These are phyloP conservation scores for Caenorhabditis sulstoni DNA, from an alignment of 2,888 invertebrate species.

Conservation along the genomic window DNA sequence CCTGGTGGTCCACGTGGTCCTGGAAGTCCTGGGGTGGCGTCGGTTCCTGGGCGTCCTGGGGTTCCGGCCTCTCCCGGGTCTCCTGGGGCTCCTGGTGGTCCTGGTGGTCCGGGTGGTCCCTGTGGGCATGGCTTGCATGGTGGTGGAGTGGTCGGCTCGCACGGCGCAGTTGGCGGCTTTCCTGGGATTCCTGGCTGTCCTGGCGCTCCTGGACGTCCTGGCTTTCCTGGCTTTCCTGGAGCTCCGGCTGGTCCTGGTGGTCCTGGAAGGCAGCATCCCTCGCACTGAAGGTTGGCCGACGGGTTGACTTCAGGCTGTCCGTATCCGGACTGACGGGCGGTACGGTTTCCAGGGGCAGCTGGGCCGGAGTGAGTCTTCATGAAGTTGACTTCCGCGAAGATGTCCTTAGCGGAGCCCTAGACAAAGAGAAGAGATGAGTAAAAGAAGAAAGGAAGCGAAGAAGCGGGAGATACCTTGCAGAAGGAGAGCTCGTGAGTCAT, in stretches of 20 bases:
- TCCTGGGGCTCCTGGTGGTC: constrained; percentile 76
- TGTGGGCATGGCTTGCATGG: constrained; percentile 74
- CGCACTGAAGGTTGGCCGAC: constrained; percentile 70
- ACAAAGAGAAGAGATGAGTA: constrained; percentile 27
- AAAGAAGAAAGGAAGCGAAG: constrained; percentile 3
- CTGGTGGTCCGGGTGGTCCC: constrained; percentile 71
- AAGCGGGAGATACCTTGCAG: constrained; percentile 61
- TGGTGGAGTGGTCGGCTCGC: constrained; percentile 72
- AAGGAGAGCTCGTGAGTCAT: constrained; percentile 69
- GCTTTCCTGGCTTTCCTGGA: constrained; percentile 70
- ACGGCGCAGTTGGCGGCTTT: constrained; percentile 68
- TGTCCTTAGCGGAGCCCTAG: constrained; percentile 78
- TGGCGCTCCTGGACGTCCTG: constrained; percentile 76
- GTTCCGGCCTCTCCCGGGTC: constrained; percentile 77
- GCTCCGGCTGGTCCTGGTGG: constrained; percentile 78
- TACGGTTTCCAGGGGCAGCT: constrained; percentile 72
- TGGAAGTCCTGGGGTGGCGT: constrained; percentile 68
- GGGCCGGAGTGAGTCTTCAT: constrained; percentile 72
- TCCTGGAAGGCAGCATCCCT: constrained; percentile 75
- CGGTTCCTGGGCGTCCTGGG: constrained; percentile 72
- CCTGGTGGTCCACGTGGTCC: constrained; percentile 73
- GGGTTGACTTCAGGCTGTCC: constrained; percentile 67
- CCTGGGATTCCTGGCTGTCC: constrained; percentile 71
- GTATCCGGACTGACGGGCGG: constrained; percentile 73
- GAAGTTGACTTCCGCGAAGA: constrained; percentile 76